Conservation (phyloP, 2,797 vertebrate species). For the Myripristis murdjan region DNA sequence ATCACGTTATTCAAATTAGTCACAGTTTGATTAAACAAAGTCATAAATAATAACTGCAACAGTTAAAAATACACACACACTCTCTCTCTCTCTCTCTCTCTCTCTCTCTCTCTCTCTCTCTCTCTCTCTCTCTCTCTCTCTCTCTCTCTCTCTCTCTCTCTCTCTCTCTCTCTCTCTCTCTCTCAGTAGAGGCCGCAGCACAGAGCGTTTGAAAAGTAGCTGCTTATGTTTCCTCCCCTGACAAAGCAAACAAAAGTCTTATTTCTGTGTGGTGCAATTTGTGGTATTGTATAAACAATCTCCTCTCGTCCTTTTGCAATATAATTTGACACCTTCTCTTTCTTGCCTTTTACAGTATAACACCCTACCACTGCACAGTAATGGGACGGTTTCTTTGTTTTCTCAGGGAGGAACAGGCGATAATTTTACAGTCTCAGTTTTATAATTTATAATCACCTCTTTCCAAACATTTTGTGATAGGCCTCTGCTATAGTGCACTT, state of each 20-base stretch:
- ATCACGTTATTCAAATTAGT: conserved; percentile 39
- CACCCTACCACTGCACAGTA: neutral
- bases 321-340: no score
- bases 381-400: neutral
- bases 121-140: no score
- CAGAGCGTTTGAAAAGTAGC: no score
- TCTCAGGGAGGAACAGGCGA: neutral
- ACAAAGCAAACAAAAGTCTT: neutral
- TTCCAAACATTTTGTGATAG: neutral
- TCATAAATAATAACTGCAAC: neutral
- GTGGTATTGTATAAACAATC: neutral
- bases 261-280: neutral
- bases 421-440: neutral
- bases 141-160: no score
- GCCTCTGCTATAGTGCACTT: neutral
- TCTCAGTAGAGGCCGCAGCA: no score
- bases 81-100: no score
- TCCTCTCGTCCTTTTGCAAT: neutral
- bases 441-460: no score
- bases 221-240: neutral
- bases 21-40: conserved; percentile 2
- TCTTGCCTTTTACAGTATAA: no score
- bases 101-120: no score
- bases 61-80: neutral
- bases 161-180: no score